Evolutionary conservation across 2,113 vertebrate species (phyloP).

Genomic region (Lampris incognitus): DNA sequence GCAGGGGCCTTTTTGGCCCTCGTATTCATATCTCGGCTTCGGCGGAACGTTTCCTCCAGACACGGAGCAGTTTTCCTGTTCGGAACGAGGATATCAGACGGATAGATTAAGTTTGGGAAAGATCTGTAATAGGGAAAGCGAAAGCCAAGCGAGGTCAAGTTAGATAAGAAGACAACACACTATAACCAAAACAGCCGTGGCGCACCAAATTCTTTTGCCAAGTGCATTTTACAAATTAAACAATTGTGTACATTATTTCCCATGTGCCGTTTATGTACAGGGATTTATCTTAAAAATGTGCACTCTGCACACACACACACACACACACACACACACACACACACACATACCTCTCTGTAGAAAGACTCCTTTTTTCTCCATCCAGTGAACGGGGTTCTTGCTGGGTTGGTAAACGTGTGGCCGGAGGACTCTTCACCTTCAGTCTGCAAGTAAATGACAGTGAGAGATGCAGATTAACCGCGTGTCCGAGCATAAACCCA

Average conservation of each 20-base stretch:
- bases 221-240: no score
- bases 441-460: constrained; percentile 35
- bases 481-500: background rate
- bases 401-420: background rate
- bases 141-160: background rate
- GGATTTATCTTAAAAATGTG: background rate
- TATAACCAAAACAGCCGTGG: background rate
- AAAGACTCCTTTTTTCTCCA: constrained; percentile 21
- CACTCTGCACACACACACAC: background rate
- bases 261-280: no score
- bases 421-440: background rate
- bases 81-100: background rate
- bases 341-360: constrained; percentile 17
- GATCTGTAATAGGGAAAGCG: background rate
- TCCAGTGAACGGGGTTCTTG: background rate
- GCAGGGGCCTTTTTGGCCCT: constrained; percentile 14
- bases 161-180: background rate
- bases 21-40: background rate
- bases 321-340: no score
- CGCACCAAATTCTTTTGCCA: no score
- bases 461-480: background rate
- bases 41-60: background rate
- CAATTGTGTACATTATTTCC: no score
- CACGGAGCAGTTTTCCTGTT: constrained; percentile 22
- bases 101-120: background rate